Conservation (phyloP, 2,888 invertebrate genomes). For the Heliconius ismenius region DNA sequence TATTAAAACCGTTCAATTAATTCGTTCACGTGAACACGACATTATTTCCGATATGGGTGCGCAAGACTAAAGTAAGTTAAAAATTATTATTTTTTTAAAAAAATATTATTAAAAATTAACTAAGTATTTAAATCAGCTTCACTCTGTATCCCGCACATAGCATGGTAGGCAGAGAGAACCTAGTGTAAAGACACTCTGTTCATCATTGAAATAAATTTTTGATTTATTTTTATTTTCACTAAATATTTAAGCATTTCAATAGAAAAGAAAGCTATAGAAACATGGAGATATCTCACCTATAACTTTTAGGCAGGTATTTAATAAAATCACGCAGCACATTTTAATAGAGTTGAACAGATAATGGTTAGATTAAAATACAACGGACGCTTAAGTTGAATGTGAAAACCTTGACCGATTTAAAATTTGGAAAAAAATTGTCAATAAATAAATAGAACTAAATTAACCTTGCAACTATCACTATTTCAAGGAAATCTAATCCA, state of each 20-base stretch:
- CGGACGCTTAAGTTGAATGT: neutral
- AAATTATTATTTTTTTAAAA: neutral
- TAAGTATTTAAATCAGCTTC: too few relatives aligned
- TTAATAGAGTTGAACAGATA: neutral
- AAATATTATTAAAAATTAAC: too few relatives aligned
- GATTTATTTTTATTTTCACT: too few relatives aligned
- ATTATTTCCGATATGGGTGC: neutral
- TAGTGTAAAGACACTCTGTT: too few relatives aligned
- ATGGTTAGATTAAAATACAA: neutral
- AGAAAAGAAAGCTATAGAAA: neutral
- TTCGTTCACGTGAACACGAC: neutral
- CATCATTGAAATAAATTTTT: too few relatives aligned
- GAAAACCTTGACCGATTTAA: constrained; percentile 10
- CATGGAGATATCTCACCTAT: neutral
- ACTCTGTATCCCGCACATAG: too few relatives aligned
- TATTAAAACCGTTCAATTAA: neutral
- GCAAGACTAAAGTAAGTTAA: neutral
- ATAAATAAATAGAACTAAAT: neutral
- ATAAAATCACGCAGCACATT: neutral
- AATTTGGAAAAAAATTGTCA: neutral
- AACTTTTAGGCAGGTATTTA: neutral
- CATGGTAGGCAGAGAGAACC: too few relatives aligned
- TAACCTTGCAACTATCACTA: constrained; percentile 9
- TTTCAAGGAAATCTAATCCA: constrained; percentile 4
- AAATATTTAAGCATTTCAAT: neutral